Percentiles rank a stretch among this genome's conserved stretches.
Evolutionary conservation across 2,888 invertebrate species (phyloP).

Genomic region (Melanchra persicariae): DNA sequence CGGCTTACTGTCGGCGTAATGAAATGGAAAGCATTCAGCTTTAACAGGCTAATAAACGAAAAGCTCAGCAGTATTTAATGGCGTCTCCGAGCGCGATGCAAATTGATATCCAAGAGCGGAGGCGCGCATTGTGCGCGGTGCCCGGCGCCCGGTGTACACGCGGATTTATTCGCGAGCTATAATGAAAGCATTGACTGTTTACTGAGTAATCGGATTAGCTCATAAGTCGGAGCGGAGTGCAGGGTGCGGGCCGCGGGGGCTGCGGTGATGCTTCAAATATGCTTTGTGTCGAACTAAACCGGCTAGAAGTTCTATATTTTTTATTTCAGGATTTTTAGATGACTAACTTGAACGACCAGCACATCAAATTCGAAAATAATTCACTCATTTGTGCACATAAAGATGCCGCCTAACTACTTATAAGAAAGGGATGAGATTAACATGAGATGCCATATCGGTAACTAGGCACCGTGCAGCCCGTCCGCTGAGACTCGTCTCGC

Average conservation of each 20-base stretch:
- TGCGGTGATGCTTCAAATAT: not conserved
- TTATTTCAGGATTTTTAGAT: not conserved
- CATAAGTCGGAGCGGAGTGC: not conserved
- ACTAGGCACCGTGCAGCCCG: too few species aligned
- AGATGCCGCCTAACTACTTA: not conserved
- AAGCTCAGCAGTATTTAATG: constrained; percentile 37
- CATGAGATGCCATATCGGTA: not conserved
- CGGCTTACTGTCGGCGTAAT: constrained; percentile 38
- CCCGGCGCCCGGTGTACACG: not conserved
- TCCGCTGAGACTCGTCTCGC: not conserved
- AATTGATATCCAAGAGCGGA: constrained; percentile 18
- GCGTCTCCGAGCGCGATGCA: constrained; percentile 29
- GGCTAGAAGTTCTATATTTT: not conserved
- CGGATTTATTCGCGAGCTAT: constrained; percentile 1
- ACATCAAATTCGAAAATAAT: too few species aligned
- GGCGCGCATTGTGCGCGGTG: not conserved
- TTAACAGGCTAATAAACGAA: constrained; percentile 25
- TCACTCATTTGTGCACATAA: too few species aligned
- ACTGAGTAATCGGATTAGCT: constrained; percentile 29
- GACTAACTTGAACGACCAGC: too few species aligned
- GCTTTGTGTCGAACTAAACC: not conserved
- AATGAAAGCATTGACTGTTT: constrained; percentile 19
- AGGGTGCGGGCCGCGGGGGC: not conserved
- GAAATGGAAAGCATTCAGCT: constrained; percentile 36
- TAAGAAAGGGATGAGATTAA: not conserved